Evolutionary conservation across 1,140 invertebrate genomes (phyloP).

Genomic region (Macrosteles quadrilineatus): DNA sequence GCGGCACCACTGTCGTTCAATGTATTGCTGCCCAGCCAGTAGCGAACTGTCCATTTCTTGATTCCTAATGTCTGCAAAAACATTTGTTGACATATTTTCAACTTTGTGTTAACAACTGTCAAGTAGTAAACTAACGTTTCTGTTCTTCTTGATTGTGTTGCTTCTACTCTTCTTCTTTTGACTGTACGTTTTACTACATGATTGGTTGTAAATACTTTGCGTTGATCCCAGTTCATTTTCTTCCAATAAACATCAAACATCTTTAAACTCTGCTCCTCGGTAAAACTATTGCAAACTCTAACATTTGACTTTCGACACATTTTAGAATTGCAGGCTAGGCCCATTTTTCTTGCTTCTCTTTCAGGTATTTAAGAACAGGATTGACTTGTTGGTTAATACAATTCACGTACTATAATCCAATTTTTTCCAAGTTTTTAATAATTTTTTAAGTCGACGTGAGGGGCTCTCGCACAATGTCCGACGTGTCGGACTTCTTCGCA

Average conservation of each 20-base stretch:
- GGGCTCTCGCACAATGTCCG: too few species aligned
- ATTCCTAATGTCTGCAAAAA: constrained; percentile 2
- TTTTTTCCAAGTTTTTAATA: too few species aligned
- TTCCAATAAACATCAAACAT: not conserved
- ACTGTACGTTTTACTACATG: not conserved
- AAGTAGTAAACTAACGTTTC: not conserved
- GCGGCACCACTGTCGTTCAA: not conserved
- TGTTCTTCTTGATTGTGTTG: not conserved
- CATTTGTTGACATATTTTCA: not conserved
- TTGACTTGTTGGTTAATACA: too few species aligned
- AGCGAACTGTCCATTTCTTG: not conserved
- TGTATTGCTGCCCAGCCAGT: not conserved
- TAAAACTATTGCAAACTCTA: not conserved
- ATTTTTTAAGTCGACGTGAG: too few species aligned
- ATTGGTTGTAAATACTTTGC: not conserved
- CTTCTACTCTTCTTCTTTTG: not conserved
- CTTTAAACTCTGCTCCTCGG: not conserved
- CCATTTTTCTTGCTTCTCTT: too few species aligned
- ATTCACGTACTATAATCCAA: too few species aligned
- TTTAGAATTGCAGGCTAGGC: too few species aligned
- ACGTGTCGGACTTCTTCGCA: too few species aligned
- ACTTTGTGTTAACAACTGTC: not conserved
- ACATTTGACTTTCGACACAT: too few species aligned
- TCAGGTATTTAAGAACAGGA: too few species aligned
- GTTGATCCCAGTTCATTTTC: not conserved